Evolutionary conservation across 2,797 vertebrate genomes (phyloP).

Genomic region (Parauchenoglanis ngamensis): DNA sequence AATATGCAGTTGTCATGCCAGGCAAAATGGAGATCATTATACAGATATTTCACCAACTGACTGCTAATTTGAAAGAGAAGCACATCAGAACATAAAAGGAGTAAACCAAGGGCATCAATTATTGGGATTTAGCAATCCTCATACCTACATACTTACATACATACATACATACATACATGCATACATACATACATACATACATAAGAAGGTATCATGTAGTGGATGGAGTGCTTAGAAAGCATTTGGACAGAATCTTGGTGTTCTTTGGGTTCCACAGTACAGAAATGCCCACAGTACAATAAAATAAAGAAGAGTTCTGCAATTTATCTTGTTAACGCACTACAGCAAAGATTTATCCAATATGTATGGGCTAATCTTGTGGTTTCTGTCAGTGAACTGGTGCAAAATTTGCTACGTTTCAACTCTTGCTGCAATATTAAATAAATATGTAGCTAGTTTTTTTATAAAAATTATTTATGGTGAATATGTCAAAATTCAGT

Average conservation of each 20-base stretch:
- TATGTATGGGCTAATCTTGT: neutral
- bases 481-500: neutral
- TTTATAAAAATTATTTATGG: no score
- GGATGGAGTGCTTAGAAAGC: neutral
- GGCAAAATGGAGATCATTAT: slow-evolving; percentile 4
- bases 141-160: neutral
- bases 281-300: neutral
- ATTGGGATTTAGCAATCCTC: no score
- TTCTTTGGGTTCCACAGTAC: no score
- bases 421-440: neutral
- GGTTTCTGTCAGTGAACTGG: neutral
- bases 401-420: neutral
- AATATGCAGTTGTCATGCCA: slow-evolving; percentile 25
- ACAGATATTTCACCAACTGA: slow-evolving; percentile 21
- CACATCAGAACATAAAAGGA: neutral
- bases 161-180: no score
- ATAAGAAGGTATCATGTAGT: neutral
- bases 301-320: neutral
- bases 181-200: neutral
- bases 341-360: neutral
- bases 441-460: neutral
- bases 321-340: neutral
- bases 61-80: neutral
- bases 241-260: neutral
- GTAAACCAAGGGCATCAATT: neutral